Base-by-base conservation (phyloP, 1,140 invertebrate genomes). In the Thaumatotibia leucotreta region DNA sequence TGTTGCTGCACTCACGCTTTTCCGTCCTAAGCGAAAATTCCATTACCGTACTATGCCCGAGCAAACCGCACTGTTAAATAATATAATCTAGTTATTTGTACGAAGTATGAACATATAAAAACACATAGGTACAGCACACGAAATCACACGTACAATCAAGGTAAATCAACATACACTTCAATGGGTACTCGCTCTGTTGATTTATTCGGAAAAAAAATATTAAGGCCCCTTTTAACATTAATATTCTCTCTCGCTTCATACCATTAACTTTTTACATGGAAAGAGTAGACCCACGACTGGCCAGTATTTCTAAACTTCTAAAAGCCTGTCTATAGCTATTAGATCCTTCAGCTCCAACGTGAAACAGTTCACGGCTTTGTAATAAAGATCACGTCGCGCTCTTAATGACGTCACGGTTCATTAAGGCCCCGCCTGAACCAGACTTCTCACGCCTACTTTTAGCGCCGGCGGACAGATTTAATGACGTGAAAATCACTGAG, bases 391-490 rank as follows among this genome's bases (percentile, higher is more conserved):
- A 67, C 71, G 58, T 68, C 65, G 72, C 14, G 17, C 29, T 45
- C 22, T 62, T 33, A 35, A 70, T 45, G 62, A 67, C 66, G 54
- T 65, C 58, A 70, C 63, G 72, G 70, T 76, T 88, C 86, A 86
- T 86, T 86, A 88, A 75, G 72, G 77, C 76, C 71, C 62, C 71
- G 75, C 72, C 75, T 67, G 68, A 68, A 73, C 62, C 73, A 78
- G 81, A 80, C 78, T n/a, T n/a, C n/a, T 70, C 77, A 75, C 82
- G 79, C 83, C 80, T 73, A 70, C 72, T 75, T 72, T 66, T 76
- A 72, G 72, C 71, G 61, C 63, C 64, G 68, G 61, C 63, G 72
- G 73, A 79, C 70, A 73, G 62, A 75, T 75, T 83, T 81, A 83
- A 84, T 82, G 62, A 64, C 62, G 61, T 52, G 76, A 80, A 74